phyloP scores from a whole-genome alignment of 2,888 invertebrate genomes.

The Nebria salina region DNA sequence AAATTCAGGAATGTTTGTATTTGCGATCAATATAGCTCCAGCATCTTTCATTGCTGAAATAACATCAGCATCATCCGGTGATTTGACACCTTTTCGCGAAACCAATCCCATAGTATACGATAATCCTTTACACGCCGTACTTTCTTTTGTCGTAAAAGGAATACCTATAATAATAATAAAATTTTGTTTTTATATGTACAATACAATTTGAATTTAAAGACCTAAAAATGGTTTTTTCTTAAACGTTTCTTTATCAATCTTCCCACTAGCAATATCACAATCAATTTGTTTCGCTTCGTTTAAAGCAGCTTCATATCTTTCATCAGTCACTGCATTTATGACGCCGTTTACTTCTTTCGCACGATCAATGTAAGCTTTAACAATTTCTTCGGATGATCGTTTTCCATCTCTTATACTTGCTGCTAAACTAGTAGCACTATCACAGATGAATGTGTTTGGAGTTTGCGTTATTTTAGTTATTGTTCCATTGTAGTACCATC shows the following conservation, averaged over 20 bases:
- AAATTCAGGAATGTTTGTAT: constrained; percentile 93
- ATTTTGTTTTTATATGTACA: neutral
- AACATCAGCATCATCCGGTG: constrained; percentile 80
- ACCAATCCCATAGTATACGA: constrained; percentile 74
- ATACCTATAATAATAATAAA: constrained; percentile 72
- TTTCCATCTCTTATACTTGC: constrained; percentile 72
- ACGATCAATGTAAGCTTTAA: constrained; percentile 78
- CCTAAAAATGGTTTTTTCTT: constrained; percentile 80
- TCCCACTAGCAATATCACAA: constrained; percentile 68
- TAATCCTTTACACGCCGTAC: constrained; percentile 80
- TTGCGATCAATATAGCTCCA: constrained; percentile 87
- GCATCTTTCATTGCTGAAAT: constrained; percentile 77
- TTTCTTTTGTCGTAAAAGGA: constrained; percentile 93
- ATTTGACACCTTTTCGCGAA: constrained; percentile 69
- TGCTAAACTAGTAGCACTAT: constrained; percentile 76
- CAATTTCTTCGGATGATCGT: constrained; percentile 74
- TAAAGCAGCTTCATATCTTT: constrained; percentile 80
- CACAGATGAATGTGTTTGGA: constrained; percentile 62
- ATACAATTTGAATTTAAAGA: constrained; percentile 51
- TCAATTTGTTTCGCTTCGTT: constrained; percentile 82
- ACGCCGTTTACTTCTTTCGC: constrained; percentile 78
- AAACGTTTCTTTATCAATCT: constrained; percentile 71
- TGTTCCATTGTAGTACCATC: constrained; percentile 60
- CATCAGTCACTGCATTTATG: constrained; percentile 85
- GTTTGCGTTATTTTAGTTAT: constrained; percentile 59